Evolutionary conservation across 2,113 vertebrate genomes (phyloP).

Genomic region (Castor canadensis): DNA sequence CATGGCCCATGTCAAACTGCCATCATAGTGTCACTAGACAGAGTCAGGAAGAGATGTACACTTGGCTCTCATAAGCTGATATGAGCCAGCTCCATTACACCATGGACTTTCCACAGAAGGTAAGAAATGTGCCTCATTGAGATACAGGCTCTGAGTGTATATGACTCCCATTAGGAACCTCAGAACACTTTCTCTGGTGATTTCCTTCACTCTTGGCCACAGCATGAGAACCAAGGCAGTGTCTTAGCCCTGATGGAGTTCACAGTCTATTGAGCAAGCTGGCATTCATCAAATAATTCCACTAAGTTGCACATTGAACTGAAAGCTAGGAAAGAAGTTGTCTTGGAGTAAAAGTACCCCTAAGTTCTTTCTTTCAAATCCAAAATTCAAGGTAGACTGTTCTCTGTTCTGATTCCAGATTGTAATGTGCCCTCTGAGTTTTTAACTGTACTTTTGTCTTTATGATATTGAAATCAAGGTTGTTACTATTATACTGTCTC

Average conservation of each 20-base stretch:
- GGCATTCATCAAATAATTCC: not conserved
- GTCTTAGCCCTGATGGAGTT: no score
- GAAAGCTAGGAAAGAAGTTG: not conserved
- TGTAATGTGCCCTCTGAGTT: fast-evolving
- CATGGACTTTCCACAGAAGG: not conserved
- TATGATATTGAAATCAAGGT: not conserved
- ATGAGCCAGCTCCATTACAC: not conserved
- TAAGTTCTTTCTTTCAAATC: not conserved
- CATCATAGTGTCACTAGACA: not conserved
- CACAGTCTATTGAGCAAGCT: not conserved
- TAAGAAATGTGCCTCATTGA: not conserved
- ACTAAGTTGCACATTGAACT: not conserved
- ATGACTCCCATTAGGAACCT: not conserved
- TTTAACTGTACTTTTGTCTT: not conserved
- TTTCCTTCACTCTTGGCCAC: no score
- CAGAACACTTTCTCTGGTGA: not conserved
- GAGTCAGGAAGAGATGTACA: not conserved
- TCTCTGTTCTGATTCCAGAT: not conserved
- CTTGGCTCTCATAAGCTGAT: not conserved
- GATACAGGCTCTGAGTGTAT: not conserved
- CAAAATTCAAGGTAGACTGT: not conserved
- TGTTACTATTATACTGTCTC: not conserved
- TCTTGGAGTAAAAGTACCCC: not conserved
- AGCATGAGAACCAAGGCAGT: not conserved
- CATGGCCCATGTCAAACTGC: not conserved